Conservation (phyloP, 2,797 vertebrate species). For the Danio tinwini region DNA sequence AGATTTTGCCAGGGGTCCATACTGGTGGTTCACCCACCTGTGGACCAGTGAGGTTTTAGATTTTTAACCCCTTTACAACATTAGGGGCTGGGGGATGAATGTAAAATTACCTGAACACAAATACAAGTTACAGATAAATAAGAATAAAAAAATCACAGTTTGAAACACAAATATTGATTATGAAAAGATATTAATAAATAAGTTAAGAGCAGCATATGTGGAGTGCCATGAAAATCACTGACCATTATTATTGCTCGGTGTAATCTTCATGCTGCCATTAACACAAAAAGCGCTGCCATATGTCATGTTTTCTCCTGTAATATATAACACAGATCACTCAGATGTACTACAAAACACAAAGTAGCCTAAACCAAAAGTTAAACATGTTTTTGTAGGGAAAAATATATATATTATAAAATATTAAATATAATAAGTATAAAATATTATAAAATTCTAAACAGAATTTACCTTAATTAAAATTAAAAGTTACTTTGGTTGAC, state of each 20-base stretch:
- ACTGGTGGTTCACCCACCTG: conserved; percentile 31
- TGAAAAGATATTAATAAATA: neutral
- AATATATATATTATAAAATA: neutral
- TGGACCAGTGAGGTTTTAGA: neutral
- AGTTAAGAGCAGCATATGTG: neutral
- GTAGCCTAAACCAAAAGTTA: neutral
- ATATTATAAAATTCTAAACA: too few relatives aligned
- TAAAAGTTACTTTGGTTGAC: too few relatives aligned
- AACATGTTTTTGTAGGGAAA: neutral
- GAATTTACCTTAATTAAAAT: too few relatives aligned
- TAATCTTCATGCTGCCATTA: neutral
- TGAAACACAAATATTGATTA: neutral
- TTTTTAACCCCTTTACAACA: conserved; percentile 11
- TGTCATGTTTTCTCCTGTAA: neutral
- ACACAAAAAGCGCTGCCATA: neutral
- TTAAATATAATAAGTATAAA: too few relatives aligned
- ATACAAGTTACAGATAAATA: neutral
- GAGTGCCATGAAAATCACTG: neutral
- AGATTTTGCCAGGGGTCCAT: conserved; percentile 42
- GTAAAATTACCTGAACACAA: conserved; percentile 12
- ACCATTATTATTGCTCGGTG: neutral
- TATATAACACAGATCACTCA: neutral
- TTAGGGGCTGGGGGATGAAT: neutral
- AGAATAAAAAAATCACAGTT: neutral
- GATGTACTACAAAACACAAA: neutral